Base-by-base conservation (phyloP, 2,113 vertebrate species). In the Triplophysa rosa region DNA sequence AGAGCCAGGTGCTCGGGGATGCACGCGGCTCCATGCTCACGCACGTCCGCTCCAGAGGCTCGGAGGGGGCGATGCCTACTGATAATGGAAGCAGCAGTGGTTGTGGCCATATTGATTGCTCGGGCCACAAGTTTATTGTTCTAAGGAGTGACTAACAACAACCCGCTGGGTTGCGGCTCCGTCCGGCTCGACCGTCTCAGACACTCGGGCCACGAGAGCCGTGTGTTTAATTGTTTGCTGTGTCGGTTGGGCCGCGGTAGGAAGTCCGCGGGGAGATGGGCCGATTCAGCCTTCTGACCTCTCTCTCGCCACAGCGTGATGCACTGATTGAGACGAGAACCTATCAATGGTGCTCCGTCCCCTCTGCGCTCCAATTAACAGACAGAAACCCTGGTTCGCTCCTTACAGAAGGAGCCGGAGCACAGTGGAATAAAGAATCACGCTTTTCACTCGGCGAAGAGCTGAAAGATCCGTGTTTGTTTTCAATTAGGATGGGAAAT, bases 161-260 rank as follows among this genome's bases (percentile, higher is more conserved):
- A 88, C 88, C 87, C 87, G 83, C 89, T 66, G 77, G 87, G 90
- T 89, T 86, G 86, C 87, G 90, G 87, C 88, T 90, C 87, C 85
- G 88, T 86, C 54, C 67, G 84, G 85, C 89, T 87, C 88, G 87
- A 87, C 86, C 83, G 89, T 85, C 87, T 67, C 9, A 77, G 82
- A 82, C 70, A 78, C 86, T 88, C 80, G 85, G 82, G 84, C 85
- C 88, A 23, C 56, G 77, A 88, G 88, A 90, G 91, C 88, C 90
- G 88, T 88, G 87, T 87, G 87, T 91, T 91, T 94, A 93, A 94
- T 93, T 93, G 93, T 94, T 94, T 93, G 91, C 87, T 89, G 86
- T 91, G 89, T 90, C 88, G 87, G 90, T 84, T 67, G 78, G 91
- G 85, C 89, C 86, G 88, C 83, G 85, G 91, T 89, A 83, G 84